These are phyloP conservation scores for Arrhamphus sclerolepis DNA, from an alignment of 2,797 vertebrate genomes.

Conservation along the genomic window DNA sequence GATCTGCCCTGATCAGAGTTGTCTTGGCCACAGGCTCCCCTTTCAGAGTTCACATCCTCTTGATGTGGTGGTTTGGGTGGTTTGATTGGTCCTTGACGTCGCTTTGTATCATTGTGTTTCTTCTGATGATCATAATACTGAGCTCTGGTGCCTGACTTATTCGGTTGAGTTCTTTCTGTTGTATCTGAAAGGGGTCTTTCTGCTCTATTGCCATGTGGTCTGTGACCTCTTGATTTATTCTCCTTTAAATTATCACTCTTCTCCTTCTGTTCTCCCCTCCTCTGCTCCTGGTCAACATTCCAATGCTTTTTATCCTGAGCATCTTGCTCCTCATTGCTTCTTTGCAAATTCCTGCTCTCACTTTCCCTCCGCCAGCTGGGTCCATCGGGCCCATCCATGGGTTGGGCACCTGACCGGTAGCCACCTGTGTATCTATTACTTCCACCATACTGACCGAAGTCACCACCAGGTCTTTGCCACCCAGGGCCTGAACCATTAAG, in stretches of 20 bases:
- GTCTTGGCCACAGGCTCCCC: slow-evolving; percentile 21
- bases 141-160: slow-evolving; percentile 42
- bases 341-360: slow-evolving; percentile 60
- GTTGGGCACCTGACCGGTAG: slow-evolving; percentile 23
- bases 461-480: slow-evolving; percentile 81
- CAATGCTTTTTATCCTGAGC: slow-evolving; percentile 82
- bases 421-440: slow-evolving; percentile 40
- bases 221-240: slow-evolving; percentile 62
- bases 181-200: slow-evolving; percentile 36
- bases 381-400: slow-evolving; percentile 52
- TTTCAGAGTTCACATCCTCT: slow-evolving; percentile 50
- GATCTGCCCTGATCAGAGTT: slow-evolving; percentile 5
- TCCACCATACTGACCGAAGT: slow-evolving; percentile 64
- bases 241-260: slow-evolving; percentile 74
- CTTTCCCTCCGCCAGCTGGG: slow-evolving; percentile 76
- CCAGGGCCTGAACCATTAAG: slow-evolving; percentile 66
- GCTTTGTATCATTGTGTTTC: slow-evolving; percentile 51
- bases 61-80: slow-evolving; percentile 62
- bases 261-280: slow-evolving; percentile 77
- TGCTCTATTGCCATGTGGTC: slow-evolving; percentile 27
- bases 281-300: slow-evolving; percentile 78
- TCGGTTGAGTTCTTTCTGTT: slow-evolving; percentile 45
- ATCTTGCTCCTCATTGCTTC: slow-evolving; percentile 79
- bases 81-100: slow-evolving; percentile 79
- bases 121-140: slow-evolving; percentile 39